Conservation (phyloP, 2,888 invertebrate species). For the Cerastoderma edule region DNA sequence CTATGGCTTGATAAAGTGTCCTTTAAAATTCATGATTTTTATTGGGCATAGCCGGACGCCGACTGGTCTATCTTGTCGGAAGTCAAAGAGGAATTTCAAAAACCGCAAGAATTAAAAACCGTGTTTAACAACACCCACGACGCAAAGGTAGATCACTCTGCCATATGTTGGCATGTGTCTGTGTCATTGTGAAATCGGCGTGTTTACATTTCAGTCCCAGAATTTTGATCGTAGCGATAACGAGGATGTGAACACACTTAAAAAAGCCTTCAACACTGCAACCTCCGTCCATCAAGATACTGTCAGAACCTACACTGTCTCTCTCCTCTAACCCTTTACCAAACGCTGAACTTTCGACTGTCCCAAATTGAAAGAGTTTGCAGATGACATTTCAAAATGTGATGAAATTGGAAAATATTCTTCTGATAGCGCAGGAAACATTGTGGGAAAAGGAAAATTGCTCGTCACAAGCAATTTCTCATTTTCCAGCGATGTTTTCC, state of each 20-base stretch:
- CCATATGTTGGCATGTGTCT: constrained; percentile 4
- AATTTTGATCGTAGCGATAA: constrained; percentile 32
- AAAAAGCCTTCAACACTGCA: constrained; percentile 32
- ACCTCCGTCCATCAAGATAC: constrained; percentile 50
- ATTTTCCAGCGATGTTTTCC: too few species aligned
- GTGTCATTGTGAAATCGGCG: constrained; percentile 20
- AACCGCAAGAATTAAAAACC: constrained; percentile 31
- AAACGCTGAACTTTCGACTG: too few species aligned
- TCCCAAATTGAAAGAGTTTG: too few species aligned
- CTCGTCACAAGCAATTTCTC: too few species aligned
- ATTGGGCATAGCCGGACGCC: constrained; percentile 27
- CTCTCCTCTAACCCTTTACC: too few species aligned
- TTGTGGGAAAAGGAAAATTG: too few species aligned
- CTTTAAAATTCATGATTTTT: constrained; percentile 6
- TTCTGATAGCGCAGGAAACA: too few species aligned
- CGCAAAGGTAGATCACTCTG: constrained; percentile 39
- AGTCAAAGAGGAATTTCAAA: constrained; percentile 34
- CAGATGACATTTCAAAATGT: too few species aligned
- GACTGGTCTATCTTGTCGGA: constrained; percentile 39
- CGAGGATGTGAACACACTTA: constrained; percentile 39
- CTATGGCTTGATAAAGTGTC: too few species aligned
- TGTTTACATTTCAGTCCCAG: constrained; percentile 46
- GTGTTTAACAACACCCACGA: constrained; percentile 33
- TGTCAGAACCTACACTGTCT: constrained; percentile 34
- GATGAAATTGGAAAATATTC: too few species aligned